Percentiles rank a stretch among this genome's conserved stretches.
Evolutionary conservation across 2,113 vertebrate genomes (phyloP).

Genomic region (Psammodynastes pulverulentus): DNA sequence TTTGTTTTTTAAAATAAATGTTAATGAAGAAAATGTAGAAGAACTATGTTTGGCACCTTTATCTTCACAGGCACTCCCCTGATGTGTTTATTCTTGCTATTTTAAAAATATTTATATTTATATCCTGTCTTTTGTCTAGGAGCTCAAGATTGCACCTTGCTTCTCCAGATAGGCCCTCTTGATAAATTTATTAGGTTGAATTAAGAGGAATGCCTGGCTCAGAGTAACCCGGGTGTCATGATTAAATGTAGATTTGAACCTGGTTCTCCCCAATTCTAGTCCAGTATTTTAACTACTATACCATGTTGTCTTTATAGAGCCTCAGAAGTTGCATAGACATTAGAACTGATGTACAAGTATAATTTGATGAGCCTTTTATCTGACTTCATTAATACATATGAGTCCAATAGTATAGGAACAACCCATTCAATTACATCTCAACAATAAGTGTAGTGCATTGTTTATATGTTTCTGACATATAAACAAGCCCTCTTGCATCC

Average conservation of each 20-base stretch:
- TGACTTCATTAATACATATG: neutral
- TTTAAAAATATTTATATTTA: neutral
- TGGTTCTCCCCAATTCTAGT: neutral
- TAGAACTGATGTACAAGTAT: neutral
- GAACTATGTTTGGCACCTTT: neutral
- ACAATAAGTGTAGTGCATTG: neutral
- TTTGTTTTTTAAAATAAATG: neutral
- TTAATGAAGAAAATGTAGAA: neutral
- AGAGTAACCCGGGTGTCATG: neutral
- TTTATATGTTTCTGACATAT: neutral
- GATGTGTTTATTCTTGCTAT: neutral
- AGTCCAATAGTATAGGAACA: neutral
- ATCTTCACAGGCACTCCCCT: neutral
- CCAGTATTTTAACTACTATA: neutral
- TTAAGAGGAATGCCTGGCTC: neutral
- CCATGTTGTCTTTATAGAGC: neutral
- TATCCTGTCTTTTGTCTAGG: neutral
- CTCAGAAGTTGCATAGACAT: neutral
- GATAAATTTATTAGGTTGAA: neutral
- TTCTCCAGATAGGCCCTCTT: neutral
- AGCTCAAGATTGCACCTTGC: neutral
- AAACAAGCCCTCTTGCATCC: conserved; percentile 19
- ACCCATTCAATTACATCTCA: neutral
- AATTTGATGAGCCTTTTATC: neutral
- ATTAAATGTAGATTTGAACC: neutral